Base-by-base conservation (phyloP, 1,140 invertebrate genomes). In the Camponotus pennsylvanicus region DNA sequence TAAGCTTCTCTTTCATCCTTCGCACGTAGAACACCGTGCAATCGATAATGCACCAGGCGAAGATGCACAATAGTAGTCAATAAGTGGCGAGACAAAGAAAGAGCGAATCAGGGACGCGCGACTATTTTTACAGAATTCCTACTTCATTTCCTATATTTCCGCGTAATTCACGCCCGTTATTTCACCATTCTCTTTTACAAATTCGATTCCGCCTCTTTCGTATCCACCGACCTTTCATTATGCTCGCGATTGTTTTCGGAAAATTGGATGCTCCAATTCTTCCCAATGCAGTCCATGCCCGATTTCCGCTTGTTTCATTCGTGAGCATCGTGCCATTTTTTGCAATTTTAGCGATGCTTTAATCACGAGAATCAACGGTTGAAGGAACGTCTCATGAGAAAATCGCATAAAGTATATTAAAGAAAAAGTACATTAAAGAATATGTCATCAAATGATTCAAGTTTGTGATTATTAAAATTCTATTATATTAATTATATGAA, bases 81-180 rank as follows among this genome's bases (percentile, higher is more conserved):
- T 77, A 85, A 85, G 71, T 77, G 15, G 83, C 40, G 27, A 66
- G 59, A 75, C 37, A 73, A 66, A 63, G 8, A 73, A 40, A 18
- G 32, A 63, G 49, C 32, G 49, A 86, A 80, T 63, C 75, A 83
- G 69, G 52, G 59, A 34, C 21, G 55, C 64, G 86, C 87, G 86
- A 85, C 88, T 89, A 88, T 85, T 73, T 88, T 69, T 85, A 49
- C 87, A 76, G 66, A 90, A 88, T 90, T 90, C 80, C 86, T 84
- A 90, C 89, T 90, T 89, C 88, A 89, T 91, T 89, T 86, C 83
- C 82, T 49, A 64, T 77, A 61, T 64, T 27, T 32, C 42, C 27
- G 45, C 13, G 34, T 73, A 59, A 69, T 83, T 57, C 84, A 84
- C 69, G 71, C 61, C 83, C 78, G 64, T 86, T 86, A 82, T 52